These are phyloP conservation scores for Antheraea pernyi DNA, from an alignment of 1,140 invertebrate genomes.

Conservation along the genomic window DNA sequence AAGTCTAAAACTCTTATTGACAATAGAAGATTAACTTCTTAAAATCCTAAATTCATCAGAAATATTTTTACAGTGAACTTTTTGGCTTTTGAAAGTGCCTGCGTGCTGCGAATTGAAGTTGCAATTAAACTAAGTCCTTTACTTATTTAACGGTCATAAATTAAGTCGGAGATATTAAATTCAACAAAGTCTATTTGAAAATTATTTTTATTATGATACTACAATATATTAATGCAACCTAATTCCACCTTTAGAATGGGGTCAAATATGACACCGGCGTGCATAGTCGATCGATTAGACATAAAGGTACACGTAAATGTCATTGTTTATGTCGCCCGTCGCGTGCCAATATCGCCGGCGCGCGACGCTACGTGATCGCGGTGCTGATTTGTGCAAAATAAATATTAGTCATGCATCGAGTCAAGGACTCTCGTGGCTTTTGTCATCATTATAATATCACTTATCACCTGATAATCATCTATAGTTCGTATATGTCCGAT, in stretches of 20 bases:
- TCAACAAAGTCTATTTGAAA: too few species aligned
- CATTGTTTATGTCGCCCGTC: slow-evolving; percentile 23
- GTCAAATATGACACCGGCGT: slow-evolving; percentile 1
- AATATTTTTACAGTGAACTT: too few species aligned
- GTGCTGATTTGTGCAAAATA: slow-evolving; percentile 10
- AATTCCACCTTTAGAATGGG: background rate
- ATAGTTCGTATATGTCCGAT: background rate
- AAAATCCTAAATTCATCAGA: too few species aligned
- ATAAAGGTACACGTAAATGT: slow-evolving; percentile 25
- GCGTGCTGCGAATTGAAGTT: too few species aligned
- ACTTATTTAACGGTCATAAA: too few species aligned
- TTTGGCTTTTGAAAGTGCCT: too few species aligned
- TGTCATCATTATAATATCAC: background rate
- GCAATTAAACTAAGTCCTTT: too few species aligned
- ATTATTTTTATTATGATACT: too few species aligned
- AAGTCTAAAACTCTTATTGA: too few species aligned
- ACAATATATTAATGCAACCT: background rate
- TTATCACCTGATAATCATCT: background rate
- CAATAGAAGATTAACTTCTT: too few species aligned
- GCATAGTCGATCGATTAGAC: slow-evolving; percentile 21
- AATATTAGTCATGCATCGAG: background rate
- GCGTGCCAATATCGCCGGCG: slow-evolving; percentile 12
- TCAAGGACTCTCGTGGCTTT: background rate
- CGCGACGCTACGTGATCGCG: slow-evolving; percentile 16
- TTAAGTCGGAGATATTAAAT: too few species aligned